phyloP scores from a whole-genome alignment of 2,888 invertebrate species.

The Phengaris alcon region DNA sequence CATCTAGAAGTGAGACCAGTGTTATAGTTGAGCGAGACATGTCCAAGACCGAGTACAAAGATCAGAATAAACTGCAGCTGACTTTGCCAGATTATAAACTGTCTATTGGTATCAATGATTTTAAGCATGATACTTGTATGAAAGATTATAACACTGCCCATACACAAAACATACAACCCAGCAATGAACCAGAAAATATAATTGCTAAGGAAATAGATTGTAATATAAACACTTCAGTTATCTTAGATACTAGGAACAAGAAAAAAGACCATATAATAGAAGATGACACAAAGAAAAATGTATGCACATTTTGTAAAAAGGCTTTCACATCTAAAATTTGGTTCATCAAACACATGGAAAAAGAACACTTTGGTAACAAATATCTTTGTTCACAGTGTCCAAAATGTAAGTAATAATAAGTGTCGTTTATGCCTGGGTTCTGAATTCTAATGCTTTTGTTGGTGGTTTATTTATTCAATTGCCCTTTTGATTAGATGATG shows the following conservation, averaged over 20 bases:
- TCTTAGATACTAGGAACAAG: slow-evolving; percentile 30
- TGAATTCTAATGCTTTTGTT: too few relatives aligned
- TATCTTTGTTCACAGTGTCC: slow-evolving; percentile 56
- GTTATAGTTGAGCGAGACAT: slow-evolving; percentile 56
- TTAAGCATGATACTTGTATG: slow-evolving; percentile 38
- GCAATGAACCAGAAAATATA: too few relatives aligned
- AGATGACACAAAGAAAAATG: slow-evolving; percentile 44
- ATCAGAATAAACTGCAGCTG: slow-evolving; percentile 46
- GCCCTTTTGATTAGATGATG: too few relatives aligned
- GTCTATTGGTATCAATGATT: slow-evolving; percentile 47
- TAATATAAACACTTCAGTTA: slow-evolving; percentile 1
- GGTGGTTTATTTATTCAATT: too few relatives aligned
- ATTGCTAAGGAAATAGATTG: not conserved
- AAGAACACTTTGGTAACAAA: slow-evolving; percentile 55
- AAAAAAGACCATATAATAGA: slow-evolving; percentile 32
- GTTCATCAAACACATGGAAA: slow-evolving; percentile 62
- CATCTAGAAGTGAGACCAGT: slow-evolving; percentile 52
- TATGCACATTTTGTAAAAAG: slow-evolving; percentile 58
- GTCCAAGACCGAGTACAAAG: slow-evolving; percentile 34
- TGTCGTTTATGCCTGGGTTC: too few relatives aligned
- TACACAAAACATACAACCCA: slow-evolving; percentile 3
- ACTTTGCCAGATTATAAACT: slow-evolving; percentile 58
- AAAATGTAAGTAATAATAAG: slow-evolving; percentile 52
- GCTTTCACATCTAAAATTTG: slow-evolving; percentile 60
- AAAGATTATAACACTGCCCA: slow-evolving; percentile 30